A percentile compares a stretch with the other conserved stretches of the same genome.
Evolutionary conservation across 2,797 vertebrate genomes (phyloP).

Genomic region (Furcifer pardalis): DNA sequence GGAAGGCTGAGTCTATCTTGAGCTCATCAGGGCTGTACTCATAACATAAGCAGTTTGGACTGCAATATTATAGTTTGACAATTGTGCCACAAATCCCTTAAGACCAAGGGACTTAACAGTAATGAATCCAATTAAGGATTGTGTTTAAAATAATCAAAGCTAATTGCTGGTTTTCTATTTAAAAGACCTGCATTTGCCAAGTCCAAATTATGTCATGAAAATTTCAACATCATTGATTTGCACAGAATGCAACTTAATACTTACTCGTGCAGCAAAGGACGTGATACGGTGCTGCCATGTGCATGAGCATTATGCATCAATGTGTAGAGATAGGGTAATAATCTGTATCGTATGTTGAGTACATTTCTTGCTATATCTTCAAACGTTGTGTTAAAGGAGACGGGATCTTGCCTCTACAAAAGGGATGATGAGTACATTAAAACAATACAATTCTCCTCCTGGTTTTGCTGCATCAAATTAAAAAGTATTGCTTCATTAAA

Average conservation of each 20-base stretch:
- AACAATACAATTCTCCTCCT: too few species aligned
- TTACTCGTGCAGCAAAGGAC: conserved; percentile 89
- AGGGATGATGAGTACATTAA: background rate
- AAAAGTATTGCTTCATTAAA: too few species aligned
- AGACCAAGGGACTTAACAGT: background rate
- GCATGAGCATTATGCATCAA: conserved; percentile 84
- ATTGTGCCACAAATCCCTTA: too few species aligned
- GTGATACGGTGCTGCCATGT: conserved; percentile 82
- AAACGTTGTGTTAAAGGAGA: conserved; percentile 79
- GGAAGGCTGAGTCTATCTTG: too few species aligned
- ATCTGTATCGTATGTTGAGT: conserved; percentile 84
- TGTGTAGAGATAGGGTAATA: conserved; percentile 89
- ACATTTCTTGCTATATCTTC: conserved; percentile 73
- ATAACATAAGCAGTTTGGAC: too few species aligned
- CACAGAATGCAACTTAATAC: conserved; percentile 54
- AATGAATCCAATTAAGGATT: background rate
- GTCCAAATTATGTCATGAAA: background rate
- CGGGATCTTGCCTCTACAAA: conserved; percentile 88
- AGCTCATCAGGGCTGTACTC: too few species aligned
- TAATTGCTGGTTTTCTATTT: background rate
- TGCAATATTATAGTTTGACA: too few species aligned
- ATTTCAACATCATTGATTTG: background rate
- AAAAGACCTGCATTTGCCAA: background rate
- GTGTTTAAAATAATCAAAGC: background rate
- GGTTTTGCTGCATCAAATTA: too few species aligned